phyloP scores from a whole-genome alignment of 2,888 invertebrate genomes.

The Oxyscelio sp. region DNA sequence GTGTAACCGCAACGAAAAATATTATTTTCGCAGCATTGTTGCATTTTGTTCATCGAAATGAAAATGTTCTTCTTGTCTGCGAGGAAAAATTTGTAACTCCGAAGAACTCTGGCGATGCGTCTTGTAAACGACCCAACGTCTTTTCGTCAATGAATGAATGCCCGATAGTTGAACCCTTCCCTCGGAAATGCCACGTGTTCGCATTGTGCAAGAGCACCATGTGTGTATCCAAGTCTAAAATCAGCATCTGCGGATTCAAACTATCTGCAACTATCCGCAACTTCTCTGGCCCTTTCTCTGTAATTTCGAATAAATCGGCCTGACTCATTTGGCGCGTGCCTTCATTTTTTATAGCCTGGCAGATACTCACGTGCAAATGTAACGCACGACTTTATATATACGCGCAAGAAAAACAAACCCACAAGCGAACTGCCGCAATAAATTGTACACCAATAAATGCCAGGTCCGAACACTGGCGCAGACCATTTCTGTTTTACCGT shows the following conservation, averaged over 20 bases:
- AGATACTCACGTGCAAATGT: slow-evolving; percentile 58
- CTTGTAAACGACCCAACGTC: no score
- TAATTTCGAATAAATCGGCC: slow-evolving; percentile 61
- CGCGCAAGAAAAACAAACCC: slow-evolving; percentile 39
- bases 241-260: slow-evolving; percentile 49
- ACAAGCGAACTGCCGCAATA: slow-evolving; percentile 29
- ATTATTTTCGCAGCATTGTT: slow-evolving; percentile 5
- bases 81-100: no score
- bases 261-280: slow-evolving; percentile 49
- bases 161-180: no score
- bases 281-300: slow-evolving; percentile 47
- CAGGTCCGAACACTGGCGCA: slow-evolving; percentile 29
- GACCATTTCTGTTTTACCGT: slow-evolving; percentile 45
- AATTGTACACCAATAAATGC: slow-evolving; percentile 68
- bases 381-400: slow-evolving; percentile 32
- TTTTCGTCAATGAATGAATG: no score
- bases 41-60: background rate
- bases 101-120: no score
- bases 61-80: background rate
- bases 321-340: slow-evolving; percentile 72
- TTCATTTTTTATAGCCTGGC: slow-evolving; percentile 61
- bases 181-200: background rate
- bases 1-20: background rate
- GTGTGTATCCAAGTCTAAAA: slow-evolving; percentile 29
- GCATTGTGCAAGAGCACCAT: background rate